A percentile compares a stretch with the other conserved stretches of the same genome.
Conservation (phyloP, 2,113 vertebrate species). For the Leuciscus idus region DNA sequence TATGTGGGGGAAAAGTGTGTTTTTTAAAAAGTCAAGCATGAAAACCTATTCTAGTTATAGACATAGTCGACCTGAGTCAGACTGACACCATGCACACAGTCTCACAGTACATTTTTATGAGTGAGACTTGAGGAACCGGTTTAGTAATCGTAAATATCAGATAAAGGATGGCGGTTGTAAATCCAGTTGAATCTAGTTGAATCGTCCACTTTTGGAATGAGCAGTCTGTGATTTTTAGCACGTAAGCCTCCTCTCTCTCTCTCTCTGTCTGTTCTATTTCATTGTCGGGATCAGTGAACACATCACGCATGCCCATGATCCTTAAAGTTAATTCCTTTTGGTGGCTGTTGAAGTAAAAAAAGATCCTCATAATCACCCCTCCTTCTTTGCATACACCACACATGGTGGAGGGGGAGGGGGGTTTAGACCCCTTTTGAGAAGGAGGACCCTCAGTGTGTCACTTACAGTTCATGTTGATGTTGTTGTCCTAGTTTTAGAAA, state of each 20-base stretch:
- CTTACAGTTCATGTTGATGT: constrained; percentile 48
- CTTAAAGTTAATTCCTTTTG: constrained; percentile 58
- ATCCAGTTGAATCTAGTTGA: constrained; percentile 19
- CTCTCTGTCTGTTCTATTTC: constrained; percentile 35
- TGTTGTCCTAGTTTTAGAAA: constrained; percentile 34
- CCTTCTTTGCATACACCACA: constrained; percentile 24
- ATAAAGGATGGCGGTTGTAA: background rate
- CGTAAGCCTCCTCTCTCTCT: background rate
- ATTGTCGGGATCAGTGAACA: constrained; percentile 74
- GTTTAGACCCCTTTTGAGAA: constrained; percentile 13
- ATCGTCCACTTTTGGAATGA: constrained; percentile 34
- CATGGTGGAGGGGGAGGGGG: background rate
- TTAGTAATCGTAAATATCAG: background rate
- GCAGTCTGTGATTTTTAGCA: constrained; percentile 4
- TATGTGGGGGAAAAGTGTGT: too few species aligned
- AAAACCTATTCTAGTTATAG: background rate
- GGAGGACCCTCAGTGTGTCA: constrained; percentile 46
- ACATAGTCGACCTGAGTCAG: background rate
- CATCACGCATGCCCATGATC: constrained; percentile 72
- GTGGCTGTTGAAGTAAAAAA: constrained; percentile 86
- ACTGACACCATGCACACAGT: background rate
- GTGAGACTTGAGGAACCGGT: background rate
- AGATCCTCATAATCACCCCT: constrained; percentile 63
- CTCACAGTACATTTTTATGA: background rate
- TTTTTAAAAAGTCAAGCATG: too few species aligned